Conservation (phyloP, 2,797 vertebrate species). For the Glossophaga mutica region DNA sequence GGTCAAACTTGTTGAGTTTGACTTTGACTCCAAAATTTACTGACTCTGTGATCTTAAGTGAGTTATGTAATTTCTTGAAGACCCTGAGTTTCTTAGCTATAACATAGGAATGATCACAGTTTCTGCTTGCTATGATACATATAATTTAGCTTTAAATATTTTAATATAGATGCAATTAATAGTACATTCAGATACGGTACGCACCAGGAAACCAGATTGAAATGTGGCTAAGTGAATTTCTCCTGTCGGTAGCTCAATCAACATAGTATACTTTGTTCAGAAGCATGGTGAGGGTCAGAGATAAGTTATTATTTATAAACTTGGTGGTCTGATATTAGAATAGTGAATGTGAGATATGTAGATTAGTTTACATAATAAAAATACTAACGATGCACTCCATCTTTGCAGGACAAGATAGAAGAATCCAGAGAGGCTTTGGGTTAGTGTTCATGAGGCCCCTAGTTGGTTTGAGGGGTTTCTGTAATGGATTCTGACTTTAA, state of each 20-base stretch:
- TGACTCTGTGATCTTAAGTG: background rate
- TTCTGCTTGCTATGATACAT: background rate
- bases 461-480: background rate
- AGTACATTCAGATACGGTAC: background rate
- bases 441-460: background rate
- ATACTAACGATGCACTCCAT: background rate
- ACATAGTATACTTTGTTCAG: background rate
- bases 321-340: background rate
- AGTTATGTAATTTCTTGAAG: background rate
- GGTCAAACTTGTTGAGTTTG: background rate
- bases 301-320: background rate
- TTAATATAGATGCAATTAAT: background rate
- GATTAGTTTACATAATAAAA: background rate
- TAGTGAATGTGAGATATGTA: background rate
- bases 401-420: background rate
- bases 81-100: background rate
- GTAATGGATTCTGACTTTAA: background rate
- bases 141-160: background rate
- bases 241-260: background rate
- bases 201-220: background rate
- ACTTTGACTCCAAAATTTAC: background rate
- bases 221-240: background rate
- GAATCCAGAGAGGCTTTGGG: background rate
- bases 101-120: background rate
- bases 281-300: background rate